Conservation (phyloP, 2,888 invertebrate genomes). For the Melanostoma scalare region DNA sequence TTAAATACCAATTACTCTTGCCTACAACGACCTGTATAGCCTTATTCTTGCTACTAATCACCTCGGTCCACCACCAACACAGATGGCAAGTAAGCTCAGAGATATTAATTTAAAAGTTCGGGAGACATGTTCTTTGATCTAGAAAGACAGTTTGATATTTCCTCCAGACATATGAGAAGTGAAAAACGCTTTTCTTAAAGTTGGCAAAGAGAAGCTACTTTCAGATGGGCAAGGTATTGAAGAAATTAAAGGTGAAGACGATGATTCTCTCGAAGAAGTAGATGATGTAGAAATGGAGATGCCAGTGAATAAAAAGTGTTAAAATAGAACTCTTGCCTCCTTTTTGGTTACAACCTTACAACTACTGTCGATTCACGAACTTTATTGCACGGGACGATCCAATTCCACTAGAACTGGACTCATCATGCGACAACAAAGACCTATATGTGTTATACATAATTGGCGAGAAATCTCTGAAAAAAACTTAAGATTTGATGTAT, state of each 20-base stretch:
- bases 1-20: conserved; percentile 74
- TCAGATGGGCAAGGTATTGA: neutral
- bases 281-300: conserved; percentile 12
- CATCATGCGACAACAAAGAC: conserved; percentile 64
- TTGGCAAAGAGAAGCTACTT: too few relatives aligned
- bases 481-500: too few relatives aligned
- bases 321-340: neutral
- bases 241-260: conserved; percentile 3
- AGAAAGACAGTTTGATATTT: conserved; percentile 77
- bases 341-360: neutral
- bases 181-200: conserved; percentile 74
- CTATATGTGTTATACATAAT: too few relatives aligned
- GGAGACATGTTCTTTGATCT: conserved; percentile 67
- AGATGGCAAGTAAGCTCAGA: conserved; percentile 73
- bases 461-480: too few relatives aligned
- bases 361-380: neutral
- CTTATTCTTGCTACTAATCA: conserved; percentile 75
- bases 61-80: conserved; percentile 77
- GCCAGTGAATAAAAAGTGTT: neutral
- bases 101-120: conserved; percentile 75
- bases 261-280: conserved; percentile 24
- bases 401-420: conserved; percentile 59
- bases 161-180: conserved; percentile 75
- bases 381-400: conserved; percentile 5
- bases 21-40: conserved; percentile 74